These are phyloP conservation scores for Trichosurus vulpecula DNA, from an alignment of 2,797 vertebrate species.

Conservation along the genomic window DNA sequence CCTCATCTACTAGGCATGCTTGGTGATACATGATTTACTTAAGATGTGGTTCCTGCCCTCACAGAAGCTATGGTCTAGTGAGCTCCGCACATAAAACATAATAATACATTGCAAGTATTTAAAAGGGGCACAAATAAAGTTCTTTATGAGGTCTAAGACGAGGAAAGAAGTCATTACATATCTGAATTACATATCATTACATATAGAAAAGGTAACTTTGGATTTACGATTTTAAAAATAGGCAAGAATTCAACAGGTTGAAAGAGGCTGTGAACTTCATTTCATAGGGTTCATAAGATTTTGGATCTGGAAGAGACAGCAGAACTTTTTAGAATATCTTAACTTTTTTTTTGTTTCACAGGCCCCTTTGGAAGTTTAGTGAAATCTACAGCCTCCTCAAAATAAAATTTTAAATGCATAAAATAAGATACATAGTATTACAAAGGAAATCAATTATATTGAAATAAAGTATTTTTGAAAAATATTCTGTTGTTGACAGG, in stretches of 20 bases:
- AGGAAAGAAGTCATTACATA: background rate
- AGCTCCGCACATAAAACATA: background rate
- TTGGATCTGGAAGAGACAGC: background rate
- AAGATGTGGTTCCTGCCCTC: background rate
- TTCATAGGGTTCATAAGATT: background rate
- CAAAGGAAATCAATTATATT: background rate
- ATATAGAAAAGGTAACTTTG: background rate
- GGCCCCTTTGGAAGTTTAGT: background rate
- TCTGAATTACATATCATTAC: too few species aligned
- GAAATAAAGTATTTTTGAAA: background rate
- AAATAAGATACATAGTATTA: background rate
- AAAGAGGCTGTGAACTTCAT: background rate
- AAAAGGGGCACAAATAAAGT: background rate
- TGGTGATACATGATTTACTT: background rate
- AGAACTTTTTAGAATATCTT: background rate
- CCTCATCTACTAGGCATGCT: background rate
- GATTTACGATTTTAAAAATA: background rate
- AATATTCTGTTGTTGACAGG: background rate
- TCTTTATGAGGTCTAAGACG: background rate
- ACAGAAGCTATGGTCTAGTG: background rate
- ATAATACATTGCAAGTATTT: background rate
- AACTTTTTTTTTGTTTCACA: background rate
- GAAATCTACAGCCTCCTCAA: background rate
- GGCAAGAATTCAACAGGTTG: background rate
- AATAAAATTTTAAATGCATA: background rate